Base-by-base conservation (phyloP, 2,113 vertebrate species). In the Paramormyrops kingsleyae region DNA sequence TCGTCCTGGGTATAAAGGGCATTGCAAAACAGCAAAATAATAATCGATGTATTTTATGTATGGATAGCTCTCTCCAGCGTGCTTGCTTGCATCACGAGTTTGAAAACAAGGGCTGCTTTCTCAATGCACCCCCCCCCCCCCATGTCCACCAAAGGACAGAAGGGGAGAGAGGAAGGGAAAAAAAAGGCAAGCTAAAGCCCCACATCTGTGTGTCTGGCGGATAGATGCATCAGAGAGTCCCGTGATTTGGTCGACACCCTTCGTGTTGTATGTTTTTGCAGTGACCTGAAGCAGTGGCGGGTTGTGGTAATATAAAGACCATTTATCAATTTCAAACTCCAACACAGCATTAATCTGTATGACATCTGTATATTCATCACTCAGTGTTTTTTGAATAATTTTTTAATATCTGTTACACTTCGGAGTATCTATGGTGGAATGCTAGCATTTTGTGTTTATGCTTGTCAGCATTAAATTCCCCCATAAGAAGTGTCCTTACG, bases 161-260 rank as follows among this genome's bases (percentile, higher is more conserved):
- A 44, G 27, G 49, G 24, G 47, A 31, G 49, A 31, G 15, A 15
- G 35, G 74, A 80, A 42, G 74, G 74, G 70, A 24, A 47, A 84
- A 47, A 84, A 46, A 47, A 47, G n/a, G 44, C 21, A 84, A 47
- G 19, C 27, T 31, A 77, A 66, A 59, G 35, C 21, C 89, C 47
- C 59, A 46, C 74, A 70, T 56, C n/a, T 86, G 89, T 50, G 83
- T 87, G 27, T 53, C n/a, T 35, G 56, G 91, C 92, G 91, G 91
- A 91, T 94, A 95, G 92, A 93, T 95, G 94, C 94, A 92, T 93
- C 92, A 90, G 92, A 95, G 95, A 94, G 94, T 96, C 95, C 91
- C 92, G 93, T 95, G 74, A 92, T 92, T 90, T 95, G 94, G 94
- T 93, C 93, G 10, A 31, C 62, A 95, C 93, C 91, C 93, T 92